Base-by-base conservation (phyloP, 2,113 vertebrate genomes). In the Lamprotornis superbus region DNA sequence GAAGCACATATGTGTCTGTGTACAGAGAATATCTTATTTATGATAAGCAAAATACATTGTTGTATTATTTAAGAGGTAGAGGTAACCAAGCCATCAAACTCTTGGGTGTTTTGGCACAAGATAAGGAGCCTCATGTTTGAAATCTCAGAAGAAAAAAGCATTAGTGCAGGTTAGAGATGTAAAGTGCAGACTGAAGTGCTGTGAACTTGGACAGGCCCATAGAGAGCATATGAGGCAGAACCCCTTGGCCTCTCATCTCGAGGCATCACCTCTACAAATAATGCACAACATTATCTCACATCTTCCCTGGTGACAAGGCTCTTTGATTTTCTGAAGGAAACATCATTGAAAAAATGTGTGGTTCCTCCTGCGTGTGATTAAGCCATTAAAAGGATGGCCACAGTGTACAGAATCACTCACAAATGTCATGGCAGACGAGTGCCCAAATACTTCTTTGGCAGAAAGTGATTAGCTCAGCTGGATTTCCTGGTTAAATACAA, bases 401-500 rank as follows among this genome's bases (percentile, higher is more conserved):
- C 19, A 37, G 88, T 65, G 39, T 15, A 67, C 35, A 61, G 69
- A 64, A 78, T 78, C 88, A 57, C 67, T 93, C 85, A 90, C 76
- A 88, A 86, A 56, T 89, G 90, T 89, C 91, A 95, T 22, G 82
- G 87, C 89, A 97, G 91, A 96, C 3, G 14, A 95, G 96, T 22
- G 27, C 90, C 83, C 44, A 73, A 75, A 97, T 97, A 91, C 61
- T 94, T 94, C 70, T 94, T 84, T 90, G 94, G 92, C 97, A 97
- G 89, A 96, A 95, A 94, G 83, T 70, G 89, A 95, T 93, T 97
- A 98, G 94, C 97, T 89, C 61, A 83, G 94, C 83, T 94, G 71
- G 90, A 95, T 91, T 98, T 98, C 97, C 97, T 97, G 97, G 94
- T 97, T 96, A 97, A 90, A 96, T 89, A 74, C 95, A 97, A 98